These are phyloP conservation scores for Drosophila subobscura DNA, from an alignment of 1,140 invertebrate species.

Conservation along the genomic window DNA sequence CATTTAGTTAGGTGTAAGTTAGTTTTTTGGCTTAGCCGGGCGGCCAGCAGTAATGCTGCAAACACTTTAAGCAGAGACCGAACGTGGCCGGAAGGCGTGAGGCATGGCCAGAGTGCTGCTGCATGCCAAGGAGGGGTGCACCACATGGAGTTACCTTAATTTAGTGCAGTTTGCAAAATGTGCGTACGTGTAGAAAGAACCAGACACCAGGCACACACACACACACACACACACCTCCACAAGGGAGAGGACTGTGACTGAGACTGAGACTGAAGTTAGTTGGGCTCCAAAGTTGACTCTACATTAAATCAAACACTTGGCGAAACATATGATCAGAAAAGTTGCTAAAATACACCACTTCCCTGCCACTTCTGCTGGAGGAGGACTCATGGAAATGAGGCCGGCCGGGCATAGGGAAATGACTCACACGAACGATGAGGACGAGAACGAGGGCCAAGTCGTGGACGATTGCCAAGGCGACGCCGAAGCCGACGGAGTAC, in stretches of 20 bases:
- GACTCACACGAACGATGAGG: conserved; percentile 1
- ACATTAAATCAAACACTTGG: conserved; percentile 46
- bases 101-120: no score
- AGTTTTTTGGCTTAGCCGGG: conserved; percentile 71
- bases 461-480: no score
- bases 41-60: conserved; percentile 59
- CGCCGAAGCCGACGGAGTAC: no score
- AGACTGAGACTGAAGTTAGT: no score
- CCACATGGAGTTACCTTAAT: conserved; percentile 62
- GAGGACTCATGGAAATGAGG: conserved; percentile 29
- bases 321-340: conserved; percentile 46
- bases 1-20: conserved; percentile 80
- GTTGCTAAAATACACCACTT: conserved; percentile 9
- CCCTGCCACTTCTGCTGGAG: neutral
- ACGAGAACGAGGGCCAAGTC: no score
- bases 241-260: no score
- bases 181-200: conserved; percentile 65
- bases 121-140: neutral
- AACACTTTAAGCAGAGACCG: conserved; percentile 70
- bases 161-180: conserved; percentile 76
- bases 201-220: conserved; percentile 10
- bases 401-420: conserved; percentile 1
- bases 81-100: conserved; percentile 3
- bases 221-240: neutral
- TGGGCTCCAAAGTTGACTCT: conserved; percentile 26